Conservation (phyloP, 2,888 invertebrate genomes). For the Morinoia aosen region DNA sequence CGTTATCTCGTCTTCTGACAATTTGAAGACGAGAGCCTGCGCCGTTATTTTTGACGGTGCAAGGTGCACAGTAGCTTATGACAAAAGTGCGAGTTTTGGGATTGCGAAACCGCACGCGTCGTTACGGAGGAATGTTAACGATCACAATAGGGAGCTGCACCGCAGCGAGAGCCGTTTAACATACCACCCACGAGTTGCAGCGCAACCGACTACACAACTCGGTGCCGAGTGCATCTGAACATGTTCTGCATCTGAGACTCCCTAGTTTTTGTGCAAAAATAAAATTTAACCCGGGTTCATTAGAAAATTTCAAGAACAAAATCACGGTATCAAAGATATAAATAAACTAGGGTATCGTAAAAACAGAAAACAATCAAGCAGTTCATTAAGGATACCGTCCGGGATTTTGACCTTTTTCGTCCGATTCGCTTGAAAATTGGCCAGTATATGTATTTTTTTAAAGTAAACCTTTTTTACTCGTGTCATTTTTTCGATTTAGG, state of each 20-base stretch:
- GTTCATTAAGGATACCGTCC: too few species aligned
- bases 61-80: not conserved
- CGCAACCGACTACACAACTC: not conserved
- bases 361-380: too few species aligned
- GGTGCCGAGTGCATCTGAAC: not conserved
- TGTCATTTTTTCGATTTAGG: too few species aligned
- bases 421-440: too few species aligned
- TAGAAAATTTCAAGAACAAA: not conserved
- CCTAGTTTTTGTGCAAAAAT: not conserved
- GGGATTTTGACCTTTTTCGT: too few species aligned
- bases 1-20: too few species aligned
- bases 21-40: too few species aligned
- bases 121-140: not conserved
- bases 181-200: not conserved
- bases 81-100: not conserved
- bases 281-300: not conserved
- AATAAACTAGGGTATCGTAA: too few species aligned
- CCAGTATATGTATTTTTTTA: too few species aligned
- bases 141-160: not conserved
- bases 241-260: not conserved
- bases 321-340: too few species aligned
- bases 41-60: too few species aligned
- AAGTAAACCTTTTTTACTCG: too few species aligned
- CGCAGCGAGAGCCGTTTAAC: not conserved
- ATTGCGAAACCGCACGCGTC: not conserved